Evolutionary conservation across 2,797 vertebrate genomes (phyloP), one percentile per base, ranked within the genome.

Genomic region (Allenopithecus nigroviridis): DNA sequence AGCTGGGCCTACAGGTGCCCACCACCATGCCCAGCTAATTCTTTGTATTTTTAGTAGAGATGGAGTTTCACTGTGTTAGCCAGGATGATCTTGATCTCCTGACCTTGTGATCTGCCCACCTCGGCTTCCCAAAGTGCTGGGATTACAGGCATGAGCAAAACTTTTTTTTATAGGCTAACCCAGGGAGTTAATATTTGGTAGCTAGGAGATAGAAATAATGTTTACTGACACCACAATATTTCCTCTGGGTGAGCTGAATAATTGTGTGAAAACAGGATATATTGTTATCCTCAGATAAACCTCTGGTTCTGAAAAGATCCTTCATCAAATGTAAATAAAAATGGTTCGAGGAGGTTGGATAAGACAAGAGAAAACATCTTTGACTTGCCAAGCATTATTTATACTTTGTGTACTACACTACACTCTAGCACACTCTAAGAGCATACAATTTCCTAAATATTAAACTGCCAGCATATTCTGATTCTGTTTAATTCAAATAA

Each of bases 281-380:
- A 53, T 83, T 88, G 43, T 87, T 76, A 87, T 76, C n/a, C 24
- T 70, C 43, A 79, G 33, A 84, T 39, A 61, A 93, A 33, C 41
- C 46, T 89, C 21, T 64, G 70, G 36, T 95, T 78, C 59, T 93
- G 74, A n/a, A 79, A 91, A 79, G 41, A 59, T 43, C 30, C 8
- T 87, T 89, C n/a, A 43, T 81, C 74, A 78, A 91, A 48, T 91
- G 19, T 89, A 84, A 94, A 43, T 46, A 81, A 46, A 94, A 94
- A 26, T 93, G 57, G 36, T 28, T n/a, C 30, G 2, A 84, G 30
- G 74, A 91, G 43, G 53, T n/a, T 72, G 28, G 28, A 24, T 55
- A n/a, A 68, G 28, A 19, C 36, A 50, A 17, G 2, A 12, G 28
- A 91, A 26, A 33, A 22, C 74, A 0, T 28, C 39, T 88, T 41